phyloP scores from a whole-genome alignment of 2,888 invertebrate species.

The Pristionchus arcanus region DNA sequence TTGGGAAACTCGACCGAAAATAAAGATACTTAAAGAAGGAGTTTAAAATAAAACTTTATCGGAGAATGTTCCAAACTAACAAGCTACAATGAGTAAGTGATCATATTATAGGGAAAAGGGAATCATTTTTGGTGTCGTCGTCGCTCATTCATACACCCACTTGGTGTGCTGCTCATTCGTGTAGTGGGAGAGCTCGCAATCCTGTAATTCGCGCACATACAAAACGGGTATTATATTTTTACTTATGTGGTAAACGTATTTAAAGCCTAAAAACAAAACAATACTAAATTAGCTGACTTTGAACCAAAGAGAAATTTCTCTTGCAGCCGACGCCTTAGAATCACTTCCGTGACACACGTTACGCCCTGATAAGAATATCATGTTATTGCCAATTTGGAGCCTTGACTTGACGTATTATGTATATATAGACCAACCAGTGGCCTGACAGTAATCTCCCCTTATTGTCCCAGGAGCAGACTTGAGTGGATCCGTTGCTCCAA shows the following conservation, averaged over 20 bases:
- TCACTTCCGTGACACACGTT: slow-evolving; percentile 98
- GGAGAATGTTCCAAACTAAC: not conserved
- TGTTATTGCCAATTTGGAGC: not conserved
- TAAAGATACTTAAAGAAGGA: not conserved
- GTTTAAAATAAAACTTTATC: slow-evolving; percentile 9
- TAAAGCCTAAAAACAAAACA: not conserved
- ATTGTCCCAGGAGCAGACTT: slow-evolving; percentile 96
- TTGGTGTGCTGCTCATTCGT: slow-evolving; percentile 28
- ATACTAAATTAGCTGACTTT: slow-evolving; percentile 75
- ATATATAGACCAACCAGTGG: slow-evolving; percentile 51
- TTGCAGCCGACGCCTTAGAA: slow-evolving; percentile 93
- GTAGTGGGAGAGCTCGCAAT: slow-evolving; percentile 42
- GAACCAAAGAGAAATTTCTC: slow-evolving; percentile 96
- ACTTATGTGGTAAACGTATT: no score
- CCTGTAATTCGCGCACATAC: not conserved
- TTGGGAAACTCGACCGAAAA: not conserved
- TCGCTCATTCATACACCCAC: slow-evolving; percentile 50
- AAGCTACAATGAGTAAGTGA: not conserved
- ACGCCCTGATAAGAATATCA: slow-evolving; percentile 80
- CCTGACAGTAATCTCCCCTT: slow-evolving; percentile 93
- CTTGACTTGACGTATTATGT: no score
- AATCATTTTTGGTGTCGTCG: not conserved
- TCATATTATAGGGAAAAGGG: not conserved
- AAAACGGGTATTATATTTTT: no score
- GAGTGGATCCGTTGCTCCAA: slow-evolving; percentile 96